Conservation (phyloP, 2,888 invertebrate genomes). For the Hololepta plana region DNA sequence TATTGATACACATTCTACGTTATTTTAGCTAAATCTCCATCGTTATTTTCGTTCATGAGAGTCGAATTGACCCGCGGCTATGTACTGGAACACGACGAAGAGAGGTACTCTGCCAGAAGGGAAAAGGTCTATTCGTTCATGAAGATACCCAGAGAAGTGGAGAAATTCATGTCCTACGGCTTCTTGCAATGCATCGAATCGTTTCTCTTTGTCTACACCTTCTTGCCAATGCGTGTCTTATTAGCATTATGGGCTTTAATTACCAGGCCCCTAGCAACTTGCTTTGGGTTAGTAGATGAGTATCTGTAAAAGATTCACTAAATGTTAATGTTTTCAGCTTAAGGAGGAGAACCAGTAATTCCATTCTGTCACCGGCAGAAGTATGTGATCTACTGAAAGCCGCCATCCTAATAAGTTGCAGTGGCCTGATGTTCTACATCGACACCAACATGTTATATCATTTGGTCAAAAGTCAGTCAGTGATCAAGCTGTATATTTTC, state of each 20-base stretch:
- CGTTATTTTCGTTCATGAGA: conserved; percentile 52
- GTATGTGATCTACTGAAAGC: conserved; percentile 93
- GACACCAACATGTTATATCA: conserved; percentile 98
- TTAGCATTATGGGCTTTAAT: conserved; percentile 71
- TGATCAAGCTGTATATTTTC: conserved; percentile 97
- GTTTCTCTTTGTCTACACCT: conserved; percentile 93
- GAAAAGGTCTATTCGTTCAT: conserved; percentile 95
- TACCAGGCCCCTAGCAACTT: conserved; percentile 52
- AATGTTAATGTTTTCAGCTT: too few relatives aligned
- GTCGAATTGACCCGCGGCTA: conserved; percentile 87
- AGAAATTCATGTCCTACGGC: conserved; percentile 85
- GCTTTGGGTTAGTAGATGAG: conserved; percentile 41
- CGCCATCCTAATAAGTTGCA: conserved; percentile 66
- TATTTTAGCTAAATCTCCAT: conserved; percentile 19
- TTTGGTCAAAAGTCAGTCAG: conserved; percentile 90
- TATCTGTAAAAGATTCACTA: too few relatives aligned
- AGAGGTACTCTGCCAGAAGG: conserved; percentile 79
- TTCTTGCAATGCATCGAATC: conserved; percentile 95
- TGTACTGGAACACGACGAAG: conserved; percentile 86
- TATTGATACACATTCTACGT: conserved; percentile 3
- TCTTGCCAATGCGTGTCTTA: conserved; percentile 81
- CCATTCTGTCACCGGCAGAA: conserved; percentile 66
- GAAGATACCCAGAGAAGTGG: conserved; percentile 82
- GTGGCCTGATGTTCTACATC: conserved; percentile 72
- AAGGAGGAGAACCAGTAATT: too few relatives aligned